A percentile compares a stretch with the other conserved stretches of the same genome.
phyloP scores from a whole-genome alignment of 2,113 vertebrate species.

The Oceanodroma tethys region DNA sequence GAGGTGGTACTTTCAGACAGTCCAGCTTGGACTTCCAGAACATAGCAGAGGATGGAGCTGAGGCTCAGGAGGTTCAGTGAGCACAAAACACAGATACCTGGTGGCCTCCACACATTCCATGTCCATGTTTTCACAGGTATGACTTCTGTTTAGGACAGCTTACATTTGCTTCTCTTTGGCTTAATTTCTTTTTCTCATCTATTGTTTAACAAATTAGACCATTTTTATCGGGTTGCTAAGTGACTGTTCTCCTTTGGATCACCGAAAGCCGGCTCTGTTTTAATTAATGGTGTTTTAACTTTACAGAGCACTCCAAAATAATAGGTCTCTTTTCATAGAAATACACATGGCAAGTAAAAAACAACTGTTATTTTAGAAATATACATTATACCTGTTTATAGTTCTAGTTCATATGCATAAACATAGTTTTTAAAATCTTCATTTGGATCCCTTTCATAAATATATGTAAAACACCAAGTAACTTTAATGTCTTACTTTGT shows the following conservation, averaged over 20 bases:
- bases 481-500: conserved; percentile 82
- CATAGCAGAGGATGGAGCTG: background rate
- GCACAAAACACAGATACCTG: background rate
- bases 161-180: background rate
- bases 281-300: background rate
- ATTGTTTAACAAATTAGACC: background rate
- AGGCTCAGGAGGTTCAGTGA: background rate
- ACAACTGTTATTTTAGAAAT: background rate
- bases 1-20: background rate
- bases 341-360: background rate
- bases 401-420: background rate
- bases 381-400: background rate
- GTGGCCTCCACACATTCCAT: background rate
- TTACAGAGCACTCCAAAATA: background rate
- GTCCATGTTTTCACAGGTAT: background rate
- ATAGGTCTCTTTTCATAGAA: background rate
- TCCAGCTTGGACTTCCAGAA: background rate
- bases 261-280: background rate
- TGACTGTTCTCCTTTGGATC: background rate
- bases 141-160: background rate
- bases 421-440: background rate
- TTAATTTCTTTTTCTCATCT: background rate
- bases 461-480: background rate
- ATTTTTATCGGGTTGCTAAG: background rate
- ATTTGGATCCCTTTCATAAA: background rate